Percentiles rank a stretch among this genome's conserved stretches.
Evolutionary conservation across 2,888 invertebrate genomes (phyloP).

Genomic region (Epinotia nisella): DNA sequence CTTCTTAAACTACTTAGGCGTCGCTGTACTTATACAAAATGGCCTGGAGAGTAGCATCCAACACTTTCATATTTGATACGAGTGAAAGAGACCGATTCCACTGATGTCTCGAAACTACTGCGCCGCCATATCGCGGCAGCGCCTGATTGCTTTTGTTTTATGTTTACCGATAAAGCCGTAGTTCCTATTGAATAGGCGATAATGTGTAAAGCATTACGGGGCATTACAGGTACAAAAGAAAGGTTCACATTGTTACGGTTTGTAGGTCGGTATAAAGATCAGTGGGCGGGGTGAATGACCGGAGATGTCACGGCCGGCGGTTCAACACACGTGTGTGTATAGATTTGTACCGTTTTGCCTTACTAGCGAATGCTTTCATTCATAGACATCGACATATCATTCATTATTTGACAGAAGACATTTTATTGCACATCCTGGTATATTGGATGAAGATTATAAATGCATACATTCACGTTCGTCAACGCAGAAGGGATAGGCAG

Average conservation of each 20-base stretch:
- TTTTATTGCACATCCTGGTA: slow-evolving; percentile 8
- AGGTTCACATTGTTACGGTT: slow-evolving; percentile 48
- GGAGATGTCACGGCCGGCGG: slow-evolving; percentile 73
- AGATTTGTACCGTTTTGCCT: slow-evolving; percentile 38
- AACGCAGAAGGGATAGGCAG: no score
- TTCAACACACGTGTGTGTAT: slow-evolving; percentile 43
- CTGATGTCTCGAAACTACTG: not conserved
- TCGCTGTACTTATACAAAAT: not conserved
- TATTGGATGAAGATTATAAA: not conserved
- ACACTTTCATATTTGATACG: not conserved
- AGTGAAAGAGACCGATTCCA: slow-evolving; percentile 1
- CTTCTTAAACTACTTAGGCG: not conserved
- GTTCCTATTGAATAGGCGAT: slow-evolving; percentile 24
- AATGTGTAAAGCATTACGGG: slow-evolving; percentile 31
- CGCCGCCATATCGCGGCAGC: slow-evolving; percentile 1
- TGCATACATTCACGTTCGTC: not conserved
- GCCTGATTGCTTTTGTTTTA: slow-evolving; percentile 27
- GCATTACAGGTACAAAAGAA: slow-evolving; percentile 41
- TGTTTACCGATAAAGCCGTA: slow-evolving; percentile 14
- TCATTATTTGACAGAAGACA: slow-evolving; percentile 9
- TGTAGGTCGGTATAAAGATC: slow-evolving; percentile 70
- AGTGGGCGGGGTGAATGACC: slow-evolving; percentile 74
- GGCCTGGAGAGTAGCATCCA: not conserved
- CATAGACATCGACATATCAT: slow-evolving; percentile 19
- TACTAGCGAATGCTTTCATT: slow-evolving; percentile 31